Percentiles rank a stretch among this genome's conserved stretches.
phyloP scores from a whole-genome alignment of 37 sponge, comb jelly and placozoan species.

The Chondrilla cf. caribensis region DNA sequence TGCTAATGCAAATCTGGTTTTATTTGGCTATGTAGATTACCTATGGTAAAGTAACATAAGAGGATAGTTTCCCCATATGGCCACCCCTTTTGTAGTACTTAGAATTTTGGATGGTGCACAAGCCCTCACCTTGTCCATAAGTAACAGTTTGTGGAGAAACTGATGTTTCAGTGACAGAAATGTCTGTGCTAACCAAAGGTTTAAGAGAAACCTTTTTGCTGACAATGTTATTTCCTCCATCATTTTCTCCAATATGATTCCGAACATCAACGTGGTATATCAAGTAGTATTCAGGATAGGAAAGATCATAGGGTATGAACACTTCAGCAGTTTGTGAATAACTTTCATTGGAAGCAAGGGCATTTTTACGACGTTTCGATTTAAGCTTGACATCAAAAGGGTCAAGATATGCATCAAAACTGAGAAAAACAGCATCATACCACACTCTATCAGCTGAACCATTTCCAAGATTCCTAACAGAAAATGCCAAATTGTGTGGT shows the following conservation, averaged over 20 bases:
- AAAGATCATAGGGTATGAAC: neutral
- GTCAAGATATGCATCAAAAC: neutral
- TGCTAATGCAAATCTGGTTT: too few relatives aligned
- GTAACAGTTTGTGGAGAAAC: neutral
- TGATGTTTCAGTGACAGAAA: neutral
- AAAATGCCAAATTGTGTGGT: neutral
- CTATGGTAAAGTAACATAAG: too few relatives aligned
- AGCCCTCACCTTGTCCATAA: conserved; percentile 33
- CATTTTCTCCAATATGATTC: neutral
- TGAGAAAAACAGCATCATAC: neutral
- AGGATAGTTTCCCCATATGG: too few relatives aligned
- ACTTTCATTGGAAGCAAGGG: neutral
- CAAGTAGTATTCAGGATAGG: neutral
- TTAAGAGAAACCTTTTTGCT: neutral
- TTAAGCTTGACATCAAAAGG: neutral
- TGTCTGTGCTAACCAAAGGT: conserved; percentile 28
- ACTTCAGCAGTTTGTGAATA: neutral
- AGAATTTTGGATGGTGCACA: too few relatives aligned
- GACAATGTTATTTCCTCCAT: neutral
- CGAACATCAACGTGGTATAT: neutral
- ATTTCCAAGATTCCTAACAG: neutral
- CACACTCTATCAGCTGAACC: neutral
- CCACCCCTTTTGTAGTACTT: too few relatives aligned
- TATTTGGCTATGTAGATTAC: too few relatives aligned
- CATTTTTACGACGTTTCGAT: neutral